phyloP scores from a whole-genome alignment of 2,888 invertebrate genomes.

The Colostygia pectinataria region DNA sequence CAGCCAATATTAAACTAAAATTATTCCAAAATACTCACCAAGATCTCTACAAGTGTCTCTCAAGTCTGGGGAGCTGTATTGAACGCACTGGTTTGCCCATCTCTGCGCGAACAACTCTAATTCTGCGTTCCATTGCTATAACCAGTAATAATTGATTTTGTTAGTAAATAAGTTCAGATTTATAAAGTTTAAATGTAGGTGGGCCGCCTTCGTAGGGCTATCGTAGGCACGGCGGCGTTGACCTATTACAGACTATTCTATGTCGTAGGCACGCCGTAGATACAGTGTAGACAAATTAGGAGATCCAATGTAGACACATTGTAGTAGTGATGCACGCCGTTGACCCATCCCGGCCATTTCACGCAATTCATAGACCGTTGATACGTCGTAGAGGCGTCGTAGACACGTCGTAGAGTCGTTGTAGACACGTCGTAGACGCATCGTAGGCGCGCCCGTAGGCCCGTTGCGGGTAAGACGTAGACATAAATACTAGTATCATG shows the following conservation, averaged over 20 bases:
- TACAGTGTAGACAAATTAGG: too few species aligned
- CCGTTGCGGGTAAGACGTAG: too few species aligned
- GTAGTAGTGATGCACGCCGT: background rate
- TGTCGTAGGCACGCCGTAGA: background rate
- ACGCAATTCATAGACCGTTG: too few species aligned
- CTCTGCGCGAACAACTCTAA: conserved; percentile 63
- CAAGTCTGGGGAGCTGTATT: conserved; percentile 47
- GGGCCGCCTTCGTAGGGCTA: background rate
- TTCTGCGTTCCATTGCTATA: conserved; percentile 61
- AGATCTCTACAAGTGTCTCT: conserved; percentile 63
- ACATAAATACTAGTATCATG: background rate
- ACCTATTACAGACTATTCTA: too few species aligned
- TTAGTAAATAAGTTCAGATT: too few species aligned
- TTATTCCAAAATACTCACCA: conserved; percentile 44
- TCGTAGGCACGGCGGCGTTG: background rate
- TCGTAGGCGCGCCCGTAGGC: too few species aligned
- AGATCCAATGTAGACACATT: background rate
- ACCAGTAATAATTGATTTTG: background rate
- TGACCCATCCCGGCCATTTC: background rate
- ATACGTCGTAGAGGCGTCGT: background rate
- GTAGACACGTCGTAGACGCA: background rate
- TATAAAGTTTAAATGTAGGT: too few species aligned
- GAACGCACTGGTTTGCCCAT: conserved; percentile 72
- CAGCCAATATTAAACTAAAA: too few species aligned
- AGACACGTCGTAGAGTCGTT: background rate